phyloP scores from a whole-genome alignment of 2,888 invertebrate species.

The Epinotia demarniana region DNA sequence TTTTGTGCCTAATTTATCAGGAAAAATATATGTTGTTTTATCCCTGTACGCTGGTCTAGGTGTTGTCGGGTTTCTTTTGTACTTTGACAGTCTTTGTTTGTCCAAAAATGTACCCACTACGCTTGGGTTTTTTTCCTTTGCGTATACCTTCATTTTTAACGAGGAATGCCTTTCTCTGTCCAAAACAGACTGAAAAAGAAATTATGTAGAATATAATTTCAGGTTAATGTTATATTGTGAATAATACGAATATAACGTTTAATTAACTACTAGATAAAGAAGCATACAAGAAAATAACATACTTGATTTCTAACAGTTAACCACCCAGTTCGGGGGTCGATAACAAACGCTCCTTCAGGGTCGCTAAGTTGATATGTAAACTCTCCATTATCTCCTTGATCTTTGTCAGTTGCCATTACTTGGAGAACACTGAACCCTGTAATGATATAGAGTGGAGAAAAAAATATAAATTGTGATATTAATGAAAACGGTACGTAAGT shows the following conservation, averaged over 20 bases:
- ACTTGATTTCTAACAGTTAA: slow-evolving; percentile 90
- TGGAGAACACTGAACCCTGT: slow-evolving; percentile 81
- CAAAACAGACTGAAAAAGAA: slow-evolving; percentile 85
- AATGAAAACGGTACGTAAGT: too few relatives aligned
- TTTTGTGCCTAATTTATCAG: slow-evolving; percentile 73
- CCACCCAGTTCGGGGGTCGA: slow-evolving; percentile 93
- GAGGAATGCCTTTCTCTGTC: slow-evolving; percentile 91
- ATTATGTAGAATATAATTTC: background rate
- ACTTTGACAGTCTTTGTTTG: slow-evolving; percentile 73
- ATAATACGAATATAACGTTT: background rate
- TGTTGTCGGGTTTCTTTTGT: slow-evolving; percentile 66
- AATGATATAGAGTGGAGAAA: slow-evolving; percentile 20
- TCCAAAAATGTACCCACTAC: slow-evolving; percentile 84
- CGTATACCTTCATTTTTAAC: slow-evolving; percentile 90
- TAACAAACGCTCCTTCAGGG: slow-evolving; percentile 90
- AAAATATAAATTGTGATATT: too few relatives aligned
- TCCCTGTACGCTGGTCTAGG: slow-evolving; percentile 63
- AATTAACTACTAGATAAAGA: background rate
- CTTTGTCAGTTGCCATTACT: slow-evolving; percentile 91
- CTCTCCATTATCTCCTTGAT: slow-evolving; percentile 94
- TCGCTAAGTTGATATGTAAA: slow-evolving; percentile 92
- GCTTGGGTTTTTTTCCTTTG: slow-evolving; percentile 90
- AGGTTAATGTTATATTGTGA: background rate
- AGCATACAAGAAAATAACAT: slow-evolving; percentile 13
- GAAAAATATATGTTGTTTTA: slow-evolving; percentile 79